Conservation (phyloP, 1,140 invertebrate genomes). For the Helicoverpa armigera region DNA sequence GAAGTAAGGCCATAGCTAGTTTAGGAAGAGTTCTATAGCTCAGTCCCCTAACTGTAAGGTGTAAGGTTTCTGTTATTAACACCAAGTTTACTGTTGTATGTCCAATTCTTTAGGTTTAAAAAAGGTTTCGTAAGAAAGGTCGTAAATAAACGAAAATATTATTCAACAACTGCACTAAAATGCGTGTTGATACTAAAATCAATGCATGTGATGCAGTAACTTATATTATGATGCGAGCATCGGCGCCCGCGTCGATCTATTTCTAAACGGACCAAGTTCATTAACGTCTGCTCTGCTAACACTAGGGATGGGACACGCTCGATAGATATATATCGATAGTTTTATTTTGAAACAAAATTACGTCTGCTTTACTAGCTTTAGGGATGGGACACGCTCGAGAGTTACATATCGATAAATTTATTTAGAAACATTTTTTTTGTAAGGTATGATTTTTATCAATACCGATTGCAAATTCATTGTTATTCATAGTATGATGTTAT, state of each 20-base stretch:
- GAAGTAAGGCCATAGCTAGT: too few species aligned
- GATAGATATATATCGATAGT: conserved; percentile 13
- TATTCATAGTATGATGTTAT: too few species aligned
- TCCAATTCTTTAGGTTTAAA: too few species aligned
- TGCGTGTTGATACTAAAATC: conserved; percentile 20
- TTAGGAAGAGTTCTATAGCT: too few species aligned
- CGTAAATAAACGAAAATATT: background rate
- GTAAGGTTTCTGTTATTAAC: too few species aligned
- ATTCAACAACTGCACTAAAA: background rate
- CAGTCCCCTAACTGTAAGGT: too few species aligned
- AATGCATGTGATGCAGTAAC: conserved; percentile 2
- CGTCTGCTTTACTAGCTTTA: conserved; percentile 31
- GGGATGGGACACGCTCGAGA: conserved; percentile 21
- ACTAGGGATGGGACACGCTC: conserved; percentile 25
- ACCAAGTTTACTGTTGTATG: too few species aligned
- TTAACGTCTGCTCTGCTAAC: conserved; percentile 44
- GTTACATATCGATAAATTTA: conserved; percentile 17
- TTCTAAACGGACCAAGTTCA: conserved; percentile 51
- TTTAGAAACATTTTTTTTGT: too few species aligned
- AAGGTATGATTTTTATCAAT: too few species aligned
- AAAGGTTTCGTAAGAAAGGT: too few species aligned
- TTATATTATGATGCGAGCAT: conserved; percentile 11
- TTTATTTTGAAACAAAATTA: background rate
- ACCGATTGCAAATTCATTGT: too few species aligned
- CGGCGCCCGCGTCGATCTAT: conserved; percentile 44